Evolutionary conservation across 2,888 invertebrate genomes (phyloP).

Genomic region (Meta bourneti): DNA sequence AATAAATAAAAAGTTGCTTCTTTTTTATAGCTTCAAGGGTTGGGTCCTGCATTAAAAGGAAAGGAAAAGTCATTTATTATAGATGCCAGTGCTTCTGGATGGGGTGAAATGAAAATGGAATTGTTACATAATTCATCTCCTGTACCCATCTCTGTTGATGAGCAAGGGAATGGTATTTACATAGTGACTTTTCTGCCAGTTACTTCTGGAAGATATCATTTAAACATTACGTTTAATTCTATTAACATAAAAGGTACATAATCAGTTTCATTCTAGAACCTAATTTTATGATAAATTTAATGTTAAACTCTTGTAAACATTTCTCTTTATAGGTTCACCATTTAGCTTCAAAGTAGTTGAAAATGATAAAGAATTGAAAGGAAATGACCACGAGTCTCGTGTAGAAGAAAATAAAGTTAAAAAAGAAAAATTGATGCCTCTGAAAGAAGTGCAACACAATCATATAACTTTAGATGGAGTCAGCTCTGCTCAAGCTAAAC

Average conservation of each 20-base stretch:
- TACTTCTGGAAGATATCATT: conserved; percentile 95
- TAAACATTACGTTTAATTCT: conserved; percentile 94
- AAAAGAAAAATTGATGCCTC: conserved; percentile 53
- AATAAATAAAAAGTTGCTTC: neutral
- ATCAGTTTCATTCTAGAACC: neutral
- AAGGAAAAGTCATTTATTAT: conserved; percentile 84
- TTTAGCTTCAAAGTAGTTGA: conserved; percentile 79
- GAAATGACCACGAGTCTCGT: conserved; percentile 54
- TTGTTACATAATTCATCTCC: conserved; percentile 94
- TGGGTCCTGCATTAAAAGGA: conserved; percentile 49
- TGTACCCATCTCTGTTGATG: conserved; percentile 83
- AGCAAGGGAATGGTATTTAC: conserved; percentile 87
- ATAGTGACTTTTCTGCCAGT: conserved; percentile 94
- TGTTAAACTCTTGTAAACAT: neutral
- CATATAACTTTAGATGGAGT: conserved; percentile 60
- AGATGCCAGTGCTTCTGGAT: conserved; percentile 89
- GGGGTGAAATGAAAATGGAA: conserved; percentile 93
- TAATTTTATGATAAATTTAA: neutral
- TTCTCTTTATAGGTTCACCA: conserved; percentile 80
- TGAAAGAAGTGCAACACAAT: conserved; percentile 67
- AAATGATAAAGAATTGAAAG: conserved; percentile 67
- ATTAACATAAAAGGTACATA: conserved; percentile 72
- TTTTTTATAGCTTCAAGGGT: conserved; percentile 59
- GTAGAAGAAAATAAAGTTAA: conserved; percentile 51
- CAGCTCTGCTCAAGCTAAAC: conserved; percentile 20